Evolutionary conservation across 2,797 vertebrate species (phyloP).

Genomic region (Gadopsis marmoratus): DNA sequence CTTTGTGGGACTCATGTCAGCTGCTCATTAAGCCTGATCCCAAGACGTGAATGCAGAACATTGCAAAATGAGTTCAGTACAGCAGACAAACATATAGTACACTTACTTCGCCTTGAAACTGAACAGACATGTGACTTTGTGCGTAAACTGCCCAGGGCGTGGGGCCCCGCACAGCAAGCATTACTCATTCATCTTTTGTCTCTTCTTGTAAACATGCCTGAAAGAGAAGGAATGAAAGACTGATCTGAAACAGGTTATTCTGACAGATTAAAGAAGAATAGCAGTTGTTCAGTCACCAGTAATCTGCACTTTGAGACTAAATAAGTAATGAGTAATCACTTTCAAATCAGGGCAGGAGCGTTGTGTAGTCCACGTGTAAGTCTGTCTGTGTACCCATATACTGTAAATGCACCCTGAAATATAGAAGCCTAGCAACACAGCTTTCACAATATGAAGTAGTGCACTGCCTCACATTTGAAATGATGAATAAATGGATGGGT

Average conservation of each 20-base stretch:
- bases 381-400: neutral
- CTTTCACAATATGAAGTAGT: constrained; percentile 1
- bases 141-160: constrained; percentile 51
- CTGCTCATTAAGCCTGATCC: neutral
- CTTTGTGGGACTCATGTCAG: neutral
- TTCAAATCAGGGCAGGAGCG: constrained; percentile 7
- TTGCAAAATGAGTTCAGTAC: neutral
- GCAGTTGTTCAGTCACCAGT: neutral
- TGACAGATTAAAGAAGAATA: neutral
- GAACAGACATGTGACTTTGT: constrained; percentile 43
- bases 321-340: constrained; percentile 3
- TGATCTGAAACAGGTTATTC: constrained; percentile 33
- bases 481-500: constrained; percentile 10
- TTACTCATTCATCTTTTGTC: constrained; percentile 66
- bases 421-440: neutral
- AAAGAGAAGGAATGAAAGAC: constrained; percentile 30
- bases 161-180: constrained; percentile 30
- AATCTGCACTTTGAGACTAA: constrained; percentile 1
- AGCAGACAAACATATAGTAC: neutral
- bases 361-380: neutral
- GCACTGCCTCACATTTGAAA: constrained; percentile 2
- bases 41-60: constrained; percentile 8
- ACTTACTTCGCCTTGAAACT: constrained; percentile 30
- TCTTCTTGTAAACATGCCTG: constrained; percentile 51
- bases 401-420: neutral